A percentile compares a stretch with the other conserved stretches of the same genome.
Evolutionary conservation across 2,113 vertebrate species (phyloP).

Genomic region (Boulengeromyrus knoepffleri): DNA sequence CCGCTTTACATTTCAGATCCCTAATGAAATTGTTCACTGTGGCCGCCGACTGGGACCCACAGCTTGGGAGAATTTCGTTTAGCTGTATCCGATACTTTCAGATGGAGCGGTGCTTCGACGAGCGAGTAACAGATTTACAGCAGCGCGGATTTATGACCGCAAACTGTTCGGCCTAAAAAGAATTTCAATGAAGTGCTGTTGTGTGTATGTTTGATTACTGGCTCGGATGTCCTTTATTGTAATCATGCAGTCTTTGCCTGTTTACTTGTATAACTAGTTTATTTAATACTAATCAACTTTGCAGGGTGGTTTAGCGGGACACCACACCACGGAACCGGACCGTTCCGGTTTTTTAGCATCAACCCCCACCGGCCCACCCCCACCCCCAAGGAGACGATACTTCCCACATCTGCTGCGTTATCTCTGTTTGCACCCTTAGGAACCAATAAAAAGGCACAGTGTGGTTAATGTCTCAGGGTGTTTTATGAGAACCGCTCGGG

Average conservation of each 20-base stretch:
- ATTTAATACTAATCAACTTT: not conserved
- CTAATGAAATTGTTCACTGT: not conserved
- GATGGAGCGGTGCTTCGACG: not conserved
- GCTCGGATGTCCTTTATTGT: not conserved
- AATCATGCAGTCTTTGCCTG: not conserved
- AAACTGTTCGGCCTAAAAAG: not conserved
- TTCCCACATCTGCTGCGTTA: slow-evolving; percentile 3
- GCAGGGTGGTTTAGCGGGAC: not conserved
- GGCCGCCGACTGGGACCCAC: not conserved
- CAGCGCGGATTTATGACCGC: not conserved
- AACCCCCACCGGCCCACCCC: not conserved
- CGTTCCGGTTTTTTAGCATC: not conserved
- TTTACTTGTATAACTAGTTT: not conserved
- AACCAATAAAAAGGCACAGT: not conserved
- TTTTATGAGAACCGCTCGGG: not conserved
- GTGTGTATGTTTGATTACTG: not conserved
- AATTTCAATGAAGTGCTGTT: not conserved
- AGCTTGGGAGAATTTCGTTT: not conserved
- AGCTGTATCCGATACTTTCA: not conserved
- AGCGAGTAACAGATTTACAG: not conserved
- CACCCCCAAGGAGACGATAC: not conserved
- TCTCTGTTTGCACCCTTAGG: not conserved
- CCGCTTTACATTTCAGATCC: not conserved
- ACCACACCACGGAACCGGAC: not conserved
- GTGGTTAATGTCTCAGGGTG: not conserved